Percentiles rank a stretch among this genome's conserved stretches.
phyloP scores from a whole-genome alignment of 2,888 invertebrate species.

The Frankliniella intonsa region DNA sequence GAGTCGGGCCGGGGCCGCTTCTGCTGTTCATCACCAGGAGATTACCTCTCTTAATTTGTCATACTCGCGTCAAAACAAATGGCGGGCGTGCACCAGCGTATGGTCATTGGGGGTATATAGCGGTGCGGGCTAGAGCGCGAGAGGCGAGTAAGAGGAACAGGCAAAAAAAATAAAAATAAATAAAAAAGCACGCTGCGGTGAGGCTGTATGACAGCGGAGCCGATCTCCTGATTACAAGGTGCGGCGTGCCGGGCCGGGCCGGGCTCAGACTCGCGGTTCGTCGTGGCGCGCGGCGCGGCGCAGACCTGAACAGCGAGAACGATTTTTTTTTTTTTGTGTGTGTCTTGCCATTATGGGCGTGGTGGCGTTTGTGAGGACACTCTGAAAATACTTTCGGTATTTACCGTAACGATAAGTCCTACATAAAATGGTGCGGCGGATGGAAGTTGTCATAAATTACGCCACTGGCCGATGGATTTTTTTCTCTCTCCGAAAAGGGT shows the following conservation, averaged over 20 bases:
- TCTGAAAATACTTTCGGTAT: no score
- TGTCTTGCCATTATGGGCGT: background rate
- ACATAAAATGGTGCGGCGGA: no score
- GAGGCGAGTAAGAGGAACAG: no score
- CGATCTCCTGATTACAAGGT: background rate
- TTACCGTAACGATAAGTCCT: no score
- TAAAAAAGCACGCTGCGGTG: background rate
- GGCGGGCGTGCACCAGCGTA: background rate
- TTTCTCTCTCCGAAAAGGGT: no score
- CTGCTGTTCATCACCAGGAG: background rate
- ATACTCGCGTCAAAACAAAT: slow-evolving; percentile 6
- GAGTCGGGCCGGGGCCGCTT: no score
- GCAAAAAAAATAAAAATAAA: no score
- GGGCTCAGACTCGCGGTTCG: no score
- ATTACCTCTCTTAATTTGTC: slow-evolving; percentile 2
- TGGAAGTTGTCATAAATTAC: no score
- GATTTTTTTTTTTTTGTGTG: background rate
- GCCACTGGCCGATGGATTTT: no score
- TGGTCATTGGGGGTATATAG: background rate
- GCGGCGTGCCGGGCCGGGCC: background rate
- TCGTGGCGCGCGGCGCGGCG: background rate
- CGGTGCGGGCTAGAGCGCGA: background rate
- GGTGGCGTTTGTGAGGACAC: background rate
- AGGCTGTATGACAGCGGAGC: background rate
- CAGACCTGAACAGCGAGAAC: background rate